Evolutionary conservation across 2,113 vertebrate genomes (phyloP), one percentile per base, ranked within the genome.

Genomic region (Cyprinodon variegatus): DNA sequence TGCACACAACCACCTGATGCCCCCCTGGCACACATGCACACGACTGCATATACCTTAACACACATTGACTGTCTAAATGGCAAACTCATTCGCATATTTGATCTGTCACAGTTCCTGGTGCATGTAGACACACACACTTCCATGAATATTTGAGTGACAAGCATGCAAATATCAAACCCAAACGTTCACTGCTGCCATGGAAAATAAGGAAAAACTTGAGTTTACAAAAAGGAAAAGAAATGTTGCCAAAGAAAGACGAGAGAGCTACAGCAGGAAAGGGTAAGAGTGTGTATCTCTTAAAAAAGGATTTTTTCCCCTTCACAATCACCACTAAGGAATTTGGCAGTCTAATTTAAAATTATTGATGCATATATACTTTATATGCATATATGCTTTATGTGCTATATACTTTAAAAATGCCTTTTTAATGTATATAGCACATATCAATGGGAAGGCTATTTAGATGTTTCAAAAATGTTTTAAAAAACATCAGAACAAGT

Each of bases 101-200:
- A 85, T 88, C 78, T 76, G 88, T 92, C 87, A 89, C 85, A 86
- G 68, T 80, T 77, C 43, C 60, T 37, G 70, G 81, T 79, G 65
- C 76, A 75, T 60, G 29, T 72, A 68, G 62, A 40, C 76, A 79
- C 77, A 66, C 80, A 83, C 86, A 86, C 90, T 78, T 83, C 86
- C 83, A 72, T 82, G 82, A 76, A 74, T 83, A 41, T 78, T 37
- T 85, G 89, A 92, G 68, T 90, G 92, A 92, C 93, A 91, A 89
- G 90, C 87, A n/a, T 87, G 83, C 85, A 73, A 65, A 79, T 81
- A 89, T 92, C 90, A 87, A 79, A 70, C 43, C 72, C 39, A 78
- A 87, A 91, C 92, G 78, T 78, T 84, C 83, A 74, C 77, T 81
- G 86, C 85, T 90, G 87, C 81, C 80, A 79, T 92, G 79, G 81